These are phyloP conservation scores for Rhipidura dahli DNA, from an alignment of 2,113 vertebrate genomes.

Conservation along the genomic window DNA sequence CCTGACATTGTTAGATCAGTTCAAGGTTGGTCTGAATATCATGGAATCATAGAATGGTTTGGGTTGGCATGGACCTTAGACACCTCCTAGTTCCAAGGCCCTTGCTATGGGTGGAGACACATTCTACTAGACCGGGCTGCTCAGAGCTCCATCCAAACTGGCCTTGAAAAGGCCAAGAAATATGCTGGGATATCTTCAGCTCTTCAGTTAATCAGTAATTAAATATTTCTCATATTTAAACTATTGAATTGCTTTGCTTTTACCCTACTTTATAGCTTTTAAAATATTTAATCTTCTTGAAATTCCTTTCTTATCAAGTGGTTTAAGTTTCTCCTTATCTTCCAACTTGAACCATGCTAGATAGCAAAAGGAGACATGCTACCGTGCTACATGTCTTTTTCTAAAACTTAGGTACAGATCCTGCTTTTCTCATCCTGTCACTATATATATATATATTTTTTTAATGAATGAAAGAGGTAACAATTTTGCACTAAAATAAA, in stretches of 20 bases:
- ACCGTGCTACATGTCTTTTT: background rate
- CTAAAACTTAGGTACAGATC: background rate
- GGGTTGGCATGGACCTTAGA: background rate
- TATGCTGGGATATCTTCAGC: background rate
- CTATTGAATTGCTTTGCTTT: background rate
- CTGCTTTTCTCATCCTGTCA: background rate
- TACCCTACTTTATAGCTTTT: background rate
- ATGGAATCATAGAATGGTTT: background rate
- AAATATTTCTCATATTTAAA: background rate
- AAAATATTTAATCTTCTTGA: background rate
- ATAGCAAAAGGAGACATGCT: background rate
- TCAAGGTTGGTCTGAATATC: background rate
- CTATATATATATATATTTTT: background rate
- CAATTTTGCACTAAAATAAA: background rate
- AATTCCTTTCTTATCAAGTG: background rate
- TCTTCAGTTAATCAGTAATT: background rate
- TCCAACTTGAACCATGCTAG: background rate
- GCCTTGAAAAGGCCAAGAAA: background rate
- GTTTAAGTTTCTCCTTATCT: background rate
- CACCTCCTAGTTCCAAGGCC: background rate
- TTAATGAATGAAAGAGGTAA: background rate
- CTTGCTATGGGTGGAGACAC: background rate
- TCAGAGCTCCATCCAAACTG: background rate
- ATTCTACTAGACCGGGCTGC: background rate
- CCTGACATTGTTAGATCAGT: background rate